Evolutionary conservation across 2,888 invertebrate genomes (phyloP).

Genomic region (Ennomos quercinarius): DNA sequence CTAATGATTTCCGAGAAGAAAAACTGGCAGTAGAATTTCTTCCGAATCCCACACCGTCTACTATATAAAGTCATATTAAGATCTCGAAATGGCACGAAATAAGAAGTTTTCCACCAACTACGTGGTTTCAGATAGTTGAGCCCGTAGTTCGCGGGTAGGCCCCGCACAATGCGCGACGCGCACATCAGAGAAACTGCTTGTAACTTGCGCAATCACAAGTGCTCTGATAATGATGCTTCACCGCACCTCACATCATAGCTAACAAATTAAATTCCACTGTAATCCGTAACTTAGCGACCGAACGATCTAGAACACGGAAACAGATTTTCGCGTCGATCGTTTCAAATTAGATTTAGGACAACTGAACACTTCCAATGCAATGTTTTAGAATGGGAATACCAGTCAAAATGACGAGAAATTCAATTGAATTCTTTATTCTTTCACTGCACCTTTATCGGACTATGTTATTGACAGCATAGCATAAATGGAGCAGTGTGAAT

Average conservation of each 20-base stretch:
- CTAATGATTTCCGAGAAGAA: too few species aligned
- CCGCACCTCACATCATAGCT: slow-evolving; percentile 56
- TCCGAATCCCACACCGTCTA: slow-evolving; percentile 17
- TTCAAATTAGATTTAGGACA: slow-evolving; percentile 73
- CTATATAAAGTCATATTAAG: slow-evolving; percentile 33
- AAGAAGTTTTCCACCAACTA: slow-evolving; percentile 42
- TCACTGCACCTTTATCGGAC: slow-evolving; percentile 60
- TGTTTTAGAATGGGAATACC: slow-evolving; percentile 62
- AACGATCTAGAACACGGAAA: slow-evolving; percentile 49
- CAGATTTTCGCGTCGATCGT: slow-evolving; percentile 45
- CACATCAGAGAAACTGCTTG: slow-evolving; percentile 43
- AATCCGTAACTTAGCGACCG: slow-evolving; percentile 37
- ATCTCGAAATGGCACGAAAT: slow-evolving; percentile 35
- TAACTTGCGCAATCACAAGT: slow-evolving; percentile 57
- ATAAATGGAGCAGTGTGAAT: slow-evolving; percentile 34
- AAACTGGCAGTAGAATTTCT: slow-evolving; percentile 25
- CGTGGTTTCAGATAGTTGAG: slow-evolving; percentile 52
- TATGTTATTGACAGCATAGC: slow-evolving; percentile 46
- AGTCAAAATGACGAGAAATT: slow-evolving; percentile 67
- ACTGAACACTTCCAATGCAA: slow-evolving; percentile 66
- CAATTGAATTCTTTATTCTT: slow-evolving; percentile 67
- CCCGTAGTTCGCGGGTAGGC: slow-evolving; percentile 41
- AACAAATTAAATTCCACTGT: slow-evolving; percentile 64
- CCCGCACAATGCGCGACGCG: slow-evolving; percentile 39
- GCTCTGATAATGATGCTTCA: slow-evolving; percentile 52